Base-by-base conservation (phyloP, 2,797 vertebrate genomes). In the Sphenodon punctatus region DNA sequence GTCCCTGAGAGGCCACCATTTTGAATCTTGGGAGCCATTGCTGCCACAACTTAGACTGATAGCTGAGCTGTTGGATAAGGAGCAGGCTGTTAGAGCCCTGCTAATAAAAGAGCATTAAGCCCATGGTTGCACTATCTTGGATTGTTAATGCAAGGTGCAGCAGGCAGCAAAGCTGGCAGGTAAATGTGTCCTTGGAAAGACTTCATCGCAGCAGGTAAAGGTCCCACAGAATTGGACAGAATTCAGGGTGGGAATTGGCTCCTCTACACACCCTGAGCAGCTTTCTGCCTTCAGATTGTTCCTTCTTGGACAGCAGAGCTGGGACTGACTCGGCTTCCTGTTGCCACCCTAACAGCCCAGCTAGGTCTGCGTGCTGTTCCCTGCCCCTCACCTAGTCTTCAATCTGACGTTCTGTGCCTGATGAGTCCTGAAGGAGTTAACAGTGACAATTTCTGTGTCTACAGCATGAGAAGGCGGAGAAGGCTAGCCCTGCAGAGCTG, bases 381-480 rank as follows among this genome's bases (percentile, higher is more conserved):
- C n/a, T n/a, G n/a, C n/a, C n/a, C n/a, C n/a, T n/a, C n/a, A n/a
- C n/a, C n/a, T n/a, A n/a, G n/a, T n/a, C n/a, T n/a, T n/a, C n/a
- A n/a, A n/a, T n/a, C n/a, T n/a, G n/a, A n/a, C n/a, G n/a, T n/a
- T n/a, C n/a, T n/a, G n/a, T n/a, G n/a, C n/a, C n/a, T n/a, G n/a
- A n/a, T n/a, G n/a, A n/a, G 6, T 3, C 17, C 49, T 36, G 36
- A 22, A 19, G 3, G 5, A 68, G 3, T 58, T 87, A 19, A 66
- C 19, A 38, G 25, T 22, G 19, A 56, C 20, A 2, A 7, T 1
- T 8, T 75, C 58, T 92, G 23, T 90, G 32, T 56, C 75, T 75
- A 36, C 89, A 95, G 93, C 43, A 25, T 58, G 75, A 82, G 34
- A 90, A 73, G 61, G 38, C 67, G 56, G 71, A 82, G 71, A 88